Evolutionary conservation across 2,888 invertebrate genomes (phyloP).

Genomic region (Tetanocera ferruginea): DNA sequence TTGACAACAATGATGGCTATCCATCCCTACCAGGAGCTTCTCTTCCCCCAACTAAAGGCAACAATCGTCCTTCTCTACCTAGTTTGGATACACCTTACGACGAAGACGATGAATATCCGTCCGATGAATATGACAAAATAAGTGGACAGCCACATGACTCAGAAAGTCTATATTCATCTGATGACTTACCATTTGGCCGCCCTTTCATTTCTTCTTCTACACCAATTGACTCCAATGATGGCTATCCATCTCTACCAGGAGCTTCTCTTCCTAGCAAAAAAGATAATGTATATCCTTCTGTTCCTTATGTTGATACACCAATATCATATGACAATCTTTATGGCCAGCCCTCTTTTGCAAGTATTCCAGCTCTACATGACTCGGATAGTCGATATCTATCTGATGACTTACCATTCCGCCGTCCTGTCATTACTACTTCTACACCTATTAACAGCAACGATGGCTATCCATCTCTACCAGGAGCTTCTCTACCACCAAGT

Average conservation of each 20-base stretch:
- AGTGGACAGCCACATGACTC: not conserved
- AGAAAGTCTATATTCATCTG: not conserved
- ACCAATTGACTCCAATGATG: not conserved
- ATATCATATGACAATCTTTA: too few relatives aligned
- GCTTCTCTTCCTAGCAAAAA: not conserved
- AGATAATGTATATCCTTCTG: too few relatives aligned
- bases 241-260: not conserved
- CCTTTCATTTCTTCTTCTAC: not conserved
- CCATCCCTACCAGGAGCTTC: not conserved
- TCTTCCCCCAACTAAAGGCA: not conserved
- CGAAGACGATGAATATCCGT: too few relatives aligned
- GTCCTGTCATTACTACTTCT: not conserved
- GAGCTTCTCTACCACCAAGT: not conserved
- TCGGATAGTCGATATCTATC: too few relatives aligned
- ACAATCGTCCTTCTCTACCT: too few relatives aligned
- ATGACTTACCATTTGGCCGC: not conserved
- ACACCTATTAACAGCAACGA: not conserved
- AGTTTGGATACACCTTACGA: too few relatives aligned
- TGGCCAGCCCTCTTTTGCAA: too few relatives aligned
- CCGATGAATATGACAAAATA: too few relatives aligned
- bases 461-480: not conserved
- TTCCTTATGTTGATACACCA: too few relatives aligned
- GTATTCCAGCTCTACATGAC: not conserved
- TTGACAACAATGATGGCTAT: not conserved
- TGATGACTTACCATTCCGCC: not conserved